Conservation (phyloP, 1,140 invertebrate genomes). For the Meteorus sp. region DNA sequence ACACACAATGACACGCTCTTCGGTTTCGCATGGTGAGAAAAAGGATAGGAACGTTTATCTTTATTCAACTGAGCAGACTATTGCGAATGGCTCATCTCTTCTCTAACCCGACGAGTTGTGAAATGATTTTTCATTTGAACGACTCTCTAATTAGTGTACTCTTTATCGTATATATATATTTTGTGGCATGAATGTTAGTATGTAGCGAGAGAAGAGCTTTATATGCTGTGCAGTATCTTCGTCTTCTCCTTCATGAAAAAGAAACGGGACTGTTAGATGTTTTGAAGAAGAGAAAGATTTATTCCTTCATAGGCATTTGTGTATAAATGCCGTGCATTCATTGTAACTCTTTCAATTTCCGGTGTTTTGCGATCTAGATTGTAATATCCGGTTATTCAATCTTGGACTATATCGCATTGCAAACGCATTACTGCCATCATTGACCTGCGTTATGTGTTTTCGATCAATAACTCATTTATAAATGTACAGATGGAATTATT, state of each 20-base stretch:
- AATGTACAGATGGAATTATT: too few relatives aligned
- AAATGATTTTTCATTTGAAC: constrained; percentile 27
- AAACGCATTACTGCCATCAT: constrained; percentile 4
- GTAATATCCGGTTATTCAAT: constrained; percentile 23
- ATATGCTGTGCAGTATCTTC: constrained; percentile 14
- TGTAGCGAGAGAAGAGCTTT: not conserved
- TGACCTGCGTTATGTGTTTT: not conserved
- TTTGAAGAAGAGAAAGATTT: constrained; percentile 10
- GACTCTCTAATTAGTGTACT: constrained; percentile 27
- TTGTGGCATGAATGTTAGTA: constrained; percentile 3
- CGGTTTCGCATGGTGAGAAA: constrained; percentile 7
- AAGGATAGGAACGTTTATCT: constrained; percentile 23
- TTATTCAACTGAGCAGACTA: constrained; percentile 20
- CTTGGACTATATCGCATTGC: constrained; percentile 8
- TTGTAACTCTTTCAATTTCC: constrained; percentile 23
- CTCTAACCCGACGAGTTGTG: constrained; percentile 12
- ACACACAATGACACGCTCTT: not conserved
- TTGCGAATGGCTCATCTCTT: not conserved
- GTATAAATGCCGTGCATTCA: constrained; percentile 21
- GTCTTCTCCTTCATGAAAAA: not conserved
- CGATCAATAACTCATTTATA: not conserved
- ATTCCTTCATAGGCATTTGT: constrained; percentile 6
- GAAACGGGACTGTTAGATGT: too few relatives aligned
- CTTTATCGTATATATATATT: constrained; percentile 23
- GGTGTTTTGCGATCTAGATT: constrained; percentile 25